Evolutionary conservation across 1,140 invertebrate species (phyloP).

Genomic region (Trachelipus rathkii): DNA sequence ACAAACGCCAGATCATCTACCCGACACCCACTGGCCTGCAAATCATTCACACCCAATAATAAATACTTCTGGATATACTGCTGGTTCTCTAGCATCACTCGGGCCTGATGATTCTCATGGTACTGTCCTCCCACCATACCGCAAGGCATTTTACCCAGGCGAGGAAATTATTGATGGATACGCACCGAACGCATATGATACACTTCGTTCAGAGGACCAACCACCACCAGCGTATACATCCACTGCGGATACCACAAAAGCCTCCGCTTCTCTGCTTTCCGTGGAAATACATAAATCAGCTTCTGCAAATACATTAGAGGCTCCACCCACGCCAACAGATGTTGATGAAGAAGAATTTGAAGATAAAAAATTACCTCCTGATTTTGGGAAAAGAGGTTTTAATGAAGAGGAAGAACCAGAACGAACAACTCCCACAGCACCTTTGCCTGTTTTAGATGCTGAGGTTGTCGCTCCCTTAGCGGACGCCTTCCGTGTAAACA

Average conservation of each 20-base stretch:
- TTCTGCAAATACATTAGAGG: constrained; percentile 27
- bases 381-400: not conserved
- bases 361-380: not conserved
- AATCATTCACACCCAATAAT: constrained; percentile 12
- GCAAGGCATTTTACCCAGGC: constrained; percentile 16
- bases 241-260: constrained; percentile 6
- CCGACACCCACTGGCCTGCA: not conserved
- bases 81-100: not conserved
- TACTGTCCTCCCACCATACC: constrained; percentile 36
- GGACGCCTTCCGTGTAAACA: too few species aligned
- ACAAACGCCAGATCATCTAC: not conserved
- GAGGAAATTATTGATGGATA: not conserved
- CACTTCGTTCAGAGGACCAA: constrained; percentile 19
- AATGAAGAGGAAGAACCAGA: constrained; percentile 22
- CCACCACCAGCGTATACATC: constrained; percentile 37
- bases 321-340: not conserved
- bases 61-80: constrained; percentile 25
- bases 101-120: constrained; percentile 24
- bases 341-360: constrained; percentile 14
- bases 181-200: constrained; percentile 16
- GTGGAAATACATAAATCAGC: constrained; percentile 39
- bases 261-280: constrained; percentile 33
- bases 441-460: constrained; percentile 13
- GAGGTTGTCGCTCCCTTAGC: constrained; percentile 30
- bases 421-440: constrained; percentile 26